Conservation (phyloP, 2,797 vertebrate species). For the Gambelia wislizenii region DNA sequence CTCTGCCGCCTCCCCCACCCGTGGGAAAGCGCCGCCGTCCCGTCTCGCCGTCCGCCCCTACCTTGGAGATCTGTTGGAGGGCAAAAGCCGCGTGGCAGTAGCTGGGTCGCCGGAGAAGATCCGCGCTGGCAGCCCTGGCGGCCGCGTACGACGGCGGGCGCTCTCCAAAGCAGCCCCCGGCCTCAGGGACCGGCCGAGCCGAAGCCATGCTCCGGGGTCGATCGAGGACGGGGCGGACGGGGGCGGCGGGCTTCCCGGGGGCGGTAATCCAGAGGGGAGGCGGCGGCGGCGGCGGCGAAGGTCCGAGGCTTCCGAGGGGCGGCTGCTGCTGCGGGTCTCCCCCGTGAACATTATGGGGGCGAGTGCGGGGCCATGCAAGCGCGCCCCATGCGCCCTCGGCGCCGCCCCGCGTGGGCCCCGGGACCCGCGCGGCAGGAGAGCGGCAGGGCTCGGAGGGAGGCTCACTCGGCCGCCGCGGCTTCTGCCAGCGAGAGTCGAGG, state of each 20-base stretch:
- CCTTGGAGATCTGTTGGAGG: constrained; percentile 89
- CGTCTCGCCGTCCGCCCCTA: constrained; percentile 63
- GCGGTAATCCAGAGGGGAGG: constrained; percentile 31
- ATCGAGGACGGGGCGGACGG: constrained; percentile 12
- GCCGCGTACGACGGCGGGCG: constrained; percentile 85
- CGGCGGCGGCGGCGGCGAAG: neutral
- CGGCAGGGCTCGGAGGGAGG: neutral
- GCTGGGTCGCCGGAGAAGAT: constrained; percentile 81
- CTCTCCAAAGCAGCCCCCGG: constrained; percentile 82
- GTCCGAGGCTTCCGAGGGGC: constrained; percentile 12
- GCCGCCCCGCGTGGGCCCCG: constrained; percentile 20
- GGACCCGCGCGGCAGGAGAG: neutral
- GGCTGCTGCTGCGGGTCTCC: constrained; percentile 7
- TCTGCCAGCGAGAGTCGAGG: neutral
- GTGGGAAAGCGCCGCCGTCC: constrained; percentile 48
- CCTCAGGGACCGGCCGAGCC: constrained; percentile 64
- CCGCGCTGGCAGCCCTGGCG: constrained; percentile 78
- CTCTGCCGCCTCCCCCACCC: neutral
- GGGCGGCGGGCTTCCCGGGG: neutral
- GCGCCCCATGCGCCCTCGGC: constrained; percentile 66
- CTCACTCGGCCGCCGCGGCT: constrained; percentile 2
- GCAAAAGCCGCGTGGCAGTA: constrained; percentile 88
- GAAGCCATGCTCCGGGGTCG: constrained; percentile 87
- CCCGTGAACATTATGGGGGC: constrained; percentile 37
- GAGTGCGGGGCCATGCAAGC: constrained; percentile 78